A percentile compares a stretch with the other conserved stretches of the same genome.
Evolutionary conservation across 1,140 invertebrate genomes (phyloP).

Genomic region (Popillia japonica): DNA sequence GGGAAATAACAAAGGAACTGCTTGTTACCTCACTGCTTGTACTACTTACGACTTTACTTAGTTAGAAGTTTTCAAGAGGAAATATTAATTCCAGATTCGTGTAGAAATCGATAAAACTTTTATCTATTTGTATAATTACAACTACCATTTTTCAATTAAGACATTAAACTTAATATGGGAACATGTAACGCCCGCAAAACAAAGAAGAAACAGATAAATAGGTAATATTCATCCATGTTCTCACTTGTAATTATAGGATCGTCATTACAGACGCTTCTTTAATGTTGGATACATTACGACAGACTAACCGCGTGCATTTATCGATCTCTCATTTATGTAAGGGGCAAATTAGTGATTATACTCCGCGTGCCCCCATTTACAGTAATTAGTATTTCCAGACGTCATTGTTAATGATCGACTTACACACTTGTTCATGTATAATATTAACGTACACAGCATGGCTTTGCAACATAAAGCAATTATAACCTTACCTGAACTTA

Average conservation of each 20-base stretch:
- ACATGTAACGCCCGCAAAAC: not conserved
- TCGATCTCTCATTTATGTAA: not conserved
- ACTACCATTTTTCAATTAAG: no score
- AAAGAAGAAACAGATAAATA: not conserved
- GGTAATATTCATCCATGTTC: not conserved
- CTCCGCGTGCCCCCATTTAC: not conserved
- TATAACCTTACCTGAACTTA: not conserved
- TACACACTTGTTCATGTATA: not conserved
- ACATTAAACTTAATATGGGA: no score
- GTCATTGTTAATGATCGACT: conserved; percentile 13
- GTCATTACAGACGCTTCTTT: not conserved
- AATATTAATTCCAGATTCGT: no score
- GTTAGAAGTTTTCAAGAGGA: no score
- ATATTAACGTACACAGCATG: not conserved
- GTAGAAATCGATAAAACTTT: no score
- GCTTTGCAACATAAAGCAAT: not conserved
- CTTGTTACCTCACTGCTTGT: no score
- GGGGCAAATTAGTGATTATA: not conserved
- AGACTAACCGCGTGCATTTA: not conserved
- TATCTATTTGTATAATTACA: no score
- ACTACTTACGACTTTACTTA: no score
- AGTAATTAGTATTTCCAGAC: not conserved
- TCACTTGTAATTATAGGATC: not conserved
- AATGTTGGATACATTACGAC: not conserved
- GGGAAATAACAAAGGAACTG: no score